Evolutionary conservation across 35 echinoderm and acorn worm species (phyloP).

Genomic region (Acanthaster planci): DNA sequence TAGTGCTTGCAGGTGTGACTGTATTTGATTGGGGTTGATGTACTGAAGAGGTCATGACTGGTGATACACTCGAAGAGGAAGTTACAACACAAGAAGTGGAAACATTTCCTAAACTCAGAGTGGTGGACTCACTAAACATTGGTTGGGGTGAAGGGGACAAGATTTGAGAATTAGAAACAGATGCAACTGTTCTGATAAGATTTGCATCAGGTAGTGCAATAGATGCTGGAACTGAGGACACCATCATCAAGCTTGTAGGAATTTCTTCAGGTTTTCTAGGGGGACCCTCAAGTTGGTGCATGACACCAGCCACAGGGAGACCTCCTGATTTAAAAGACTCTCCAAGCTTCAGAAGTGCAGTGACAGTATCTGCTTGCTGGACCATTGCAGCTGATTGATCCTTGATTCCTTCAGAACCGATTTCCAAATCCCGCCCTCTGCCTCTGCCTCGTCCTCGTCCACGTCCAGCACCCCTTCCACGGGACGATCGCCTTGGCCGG

Average conservation of each 20-base stretch:
- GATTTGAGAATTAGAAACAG: constrained; percentile 5
- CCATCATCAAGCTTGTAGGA: constrained; percentile 11
- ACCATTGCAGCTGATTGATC: background rate
- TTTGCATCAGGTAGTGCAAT: background rate
- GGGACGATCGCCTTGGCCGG: constrained; percentile 7
- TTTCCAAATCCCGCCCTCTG: constrained; percentile 38
- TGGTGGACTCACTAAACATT: background rate
- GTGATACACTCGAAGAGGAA: background rate
- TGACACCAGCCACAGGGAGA: constrained; percentile 25
- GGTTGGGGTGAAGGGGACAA: background rate
- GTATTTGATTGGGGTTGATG: background rate
- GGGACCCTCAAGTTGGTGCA: background rate
- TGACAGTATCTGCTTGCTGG: constrained; percentile 42
- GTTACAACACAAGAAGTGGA: background rate
- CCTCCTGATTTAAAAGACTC: background rate
- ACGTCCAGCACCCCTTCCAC: constrained; percentile 28
- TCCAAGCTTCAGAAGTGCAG: constrained; percentile 45
- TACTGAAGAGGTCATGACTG: background rate
- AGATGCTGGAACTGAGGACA: background rate
- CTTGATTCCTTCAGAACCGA: background rate
- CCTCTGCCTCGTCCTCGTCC: constrained; percentile 49
- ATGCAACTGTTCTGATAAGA: background rate
- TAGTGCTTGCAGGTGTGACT: background rate
- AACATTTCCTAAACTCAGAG: background rate
- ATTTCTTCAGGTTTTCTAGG: constrained; percentile 18